phyloP scores from a whole-genome alignment of 2,888 invertebrate genomes.

The Ditylenchus weischeri region DNA sequence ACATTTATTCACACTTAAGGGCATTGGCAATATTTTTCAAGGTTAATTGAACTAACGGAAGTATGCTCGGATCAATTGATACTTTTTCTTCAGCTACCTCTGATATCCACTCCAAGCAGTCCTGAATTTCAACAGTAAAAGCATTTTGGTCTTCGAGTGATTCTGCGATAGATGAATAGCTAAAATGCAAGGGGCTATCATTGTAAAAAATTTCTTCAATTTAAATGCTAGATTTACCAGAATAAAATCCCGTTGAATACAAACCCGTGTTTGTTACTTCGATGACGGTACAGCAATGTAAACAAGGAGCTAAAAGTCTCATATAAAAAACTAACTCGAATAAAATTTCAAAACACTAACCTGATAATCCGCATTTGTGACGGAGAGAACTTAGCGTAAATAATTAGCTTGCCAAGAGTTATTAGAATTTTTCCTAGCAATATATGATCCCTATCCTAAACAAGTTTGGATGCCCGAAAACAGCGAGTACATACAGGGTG shows the following conservation, averaged over 20 bases:
- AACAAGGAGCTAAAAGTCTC: too few relatives aligned
- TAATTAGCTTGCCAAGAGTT: background rate
- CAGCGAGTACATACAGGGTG: too few relatives aligned
- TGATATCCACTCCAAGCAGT: conserved; percentile 1
- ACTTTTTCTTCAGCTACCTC: background rate
- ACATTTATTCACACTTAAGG: too few relatives aligned
- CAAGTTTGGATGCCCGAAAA: background rate
- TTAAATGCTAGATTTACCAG: too few relatives aligned
- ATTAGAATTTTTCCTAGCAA: background rate
- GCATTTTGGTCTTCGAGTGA: background rate
- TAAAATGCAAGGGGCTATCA: background rate
- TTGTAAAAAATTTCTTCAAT: too few relatives aligned
- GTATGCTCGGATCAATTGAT: background rate
- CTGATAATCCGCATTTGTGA: background rate
- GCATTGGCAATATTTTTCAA: too few relatives aligned
- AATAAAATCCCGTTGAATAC: too few relatives aligned
- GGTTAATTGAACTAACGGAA: too few relatives aligned
- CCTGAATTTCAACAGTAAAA: background rate
- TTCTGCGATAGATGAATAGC: conserved; percentile 2
- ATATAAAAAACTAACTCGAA: too few relatives aligned
- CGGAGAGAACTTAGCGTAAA: background rate
- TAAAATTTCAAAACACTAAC: background rate
- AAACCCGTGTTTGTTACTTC: too few relatives aligned
- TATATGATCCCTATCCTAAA: conserved; percentile 4
- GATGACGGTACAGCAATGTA: too few relatives aligned